Evolutionary conservation across 2,113 vertebrate species (phyloP).

Genomic region (Brachionichthys hirsutus): DNA sequence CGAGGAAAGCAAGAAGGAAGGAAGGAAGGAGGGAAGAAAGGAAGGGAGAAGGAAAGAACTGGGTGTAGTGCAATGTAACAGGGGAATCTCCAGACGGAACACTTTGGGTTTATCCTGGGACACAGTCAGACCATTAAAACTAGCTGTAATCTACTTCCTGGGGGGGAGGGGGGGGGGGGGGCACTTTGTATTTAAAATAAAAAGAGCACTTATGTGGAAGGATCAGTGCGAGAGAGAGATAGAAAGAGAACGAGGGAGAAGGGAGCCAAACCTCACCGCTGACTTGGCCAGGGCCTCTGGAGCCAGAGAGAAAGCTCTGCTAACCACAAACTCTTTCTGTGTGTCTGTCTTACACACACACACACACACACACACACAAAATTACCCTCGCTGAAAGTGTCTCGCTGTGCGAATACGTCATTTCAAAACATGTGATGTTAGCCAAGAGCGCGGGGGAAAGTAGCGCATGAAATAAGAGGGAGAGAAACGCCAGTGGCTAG

Average conservation of each 20-base stretch:
- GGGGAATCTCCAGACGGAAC: conserved; percentile 19
- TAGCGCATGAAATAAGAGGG: conserved; percentile 34
- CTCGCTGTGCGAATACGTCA: conserved; percentile 68
- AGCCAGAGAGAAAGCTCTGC: conserved; percentile 75
- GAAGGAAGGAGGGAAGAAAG: background rate
- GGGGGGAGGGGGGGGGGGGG: conserved; percentile 22
- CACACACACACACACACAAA: conserved; percentile 26
- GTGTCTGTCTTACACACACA: conserved; percentile 38
- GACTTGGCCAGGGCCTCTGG: conserved; percentile 78
- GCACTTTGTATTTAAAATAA: conserved; percentile 13
- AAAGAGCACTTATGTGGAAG: conserved; percentile 35
- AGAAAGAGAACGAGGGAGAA: conserved; percentile 18
- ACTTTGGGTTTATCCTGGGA: conserved; percentile 48
- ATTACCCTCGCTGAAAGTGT: conserved; percentile 23
- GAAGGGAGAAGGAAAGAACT: conserved; percentile 7
- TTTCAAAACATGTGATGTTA: conserved; percentile 65
- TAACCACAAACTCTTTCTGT: conserved; percentile 67
- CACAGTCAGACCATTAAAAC: conserved; percentile 36
- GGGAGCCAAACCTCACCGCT: conserved; percentile 74
- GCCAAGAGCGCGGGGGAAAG: conserved; percentile 46
- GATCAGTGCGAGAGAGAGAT: conserved; percentile 26
- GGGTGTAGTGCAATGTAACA: conserved; percentile 30
- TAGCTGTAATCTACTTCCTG: conserved; percentile 35
- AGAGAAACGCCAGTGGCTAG: conserved; percentile 21
- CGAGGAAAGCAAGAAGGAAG: conserved; percentile 5